Conservation (phyloP, 2,888 invertebrate genomes). For the Schizotus pectinicornis region DNA sequence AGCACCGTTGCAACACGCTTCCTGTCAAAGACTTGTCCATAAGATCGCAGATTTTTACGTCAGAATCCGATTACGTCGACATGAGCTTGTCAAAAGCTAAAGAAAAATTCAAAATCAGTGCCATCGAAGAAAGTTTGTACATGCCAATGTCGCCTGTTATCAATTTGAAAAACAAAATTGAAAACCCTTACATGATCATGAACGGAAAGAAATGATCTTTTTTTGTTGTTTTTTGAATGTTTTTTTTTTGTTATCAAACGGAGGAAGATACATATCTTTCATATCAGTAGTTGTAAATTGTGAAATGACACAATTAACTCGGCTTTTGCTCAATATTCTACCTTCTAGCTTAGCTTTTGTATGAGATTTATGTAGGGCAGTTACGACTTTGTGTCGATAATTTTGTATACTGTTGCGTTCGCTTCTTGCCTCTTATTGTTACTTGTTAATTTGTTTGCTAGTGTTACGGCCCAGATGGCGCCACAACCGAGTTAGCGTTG, state of each 20-base stretch:
- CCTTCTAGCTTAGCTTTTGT: slow-evolving; percentile 15
- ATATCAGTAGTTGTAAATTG: slow-evolving; percentile 1
- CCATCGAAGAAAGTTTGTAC: slow-evolving; percentile 46
- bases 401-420: slow-evolving; percentile 24
- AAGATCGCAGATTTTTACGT: slow-evolving; percentile 52
- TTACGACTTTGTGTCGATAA: slow-evolving; percentile 2
- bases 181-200: slow-evolving; percentile 51
- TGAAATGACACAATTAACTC: neutral
- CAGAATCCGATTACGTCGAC: slow-evolving; percentile 52
- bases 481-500: neutral
- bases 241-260: neutral
- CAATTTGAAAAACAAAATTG: slow-evolving; percentile 45
- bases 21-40: slow-evolving; percentile 53
- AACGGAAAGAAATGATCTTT: slow-evolving; percentile 40
- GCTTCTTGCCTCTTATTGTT: slow-evolving; percentile 38
- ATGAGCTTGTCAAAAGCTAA: slow-evolving; percentile 50
- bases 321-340: slow-evolving; percentile 27
- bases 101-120: slow-evolving; percentile 36
- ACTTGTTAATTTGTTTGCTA: slow-evolving; percentile 20
- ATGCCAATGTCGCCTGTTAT: slow-evolving; percentile 53
- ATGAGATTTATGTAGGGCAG: neutral
- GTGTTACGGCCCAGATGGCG: neutral
- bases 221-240: neutral
- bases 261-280: neutral
- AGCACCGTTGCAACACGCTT: slow-evolving; percentile 52